Evolutionary conservation across 2,888 invertebrate genomes (phyloP), one percentile per base, ranked within the genome.

Genomic region (Hedya salicella): DNA sequence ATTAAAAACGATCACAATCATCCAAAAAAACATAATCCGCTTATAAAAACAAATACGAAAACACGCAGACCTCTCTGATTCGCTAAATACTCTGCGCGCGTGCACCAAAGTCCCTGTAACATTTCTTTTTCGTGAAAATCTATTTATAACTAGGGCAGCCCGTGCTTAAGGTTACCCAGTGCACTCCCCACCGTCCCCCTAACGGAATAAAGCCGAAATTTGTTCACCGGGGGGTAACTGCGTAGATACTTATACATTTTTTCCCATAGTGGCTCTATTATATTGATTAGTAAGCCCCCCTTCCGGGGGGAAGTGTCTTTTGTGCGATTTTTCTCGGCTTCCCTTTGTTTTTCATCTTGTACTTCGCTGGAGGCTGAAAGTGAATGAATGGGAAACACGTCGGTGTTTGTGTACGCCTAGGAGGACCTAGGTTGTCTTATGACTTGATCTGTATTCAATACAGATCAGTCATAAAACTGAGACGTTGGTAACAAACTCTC

Each of bases 111-210:
- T 88, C 91, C 88, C 90, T 89, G 91, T 89, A 91, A 91, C 91
- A 89, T 92, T 92, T 92, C 91, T 92, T 92, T 91, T 91, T 91
- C 91, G 92, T 90, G 91, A 91, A 92, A 92, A 92, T 92, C 91
- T 92, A 92, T 92, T 92, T 92, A 92, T 92, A 92, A 92, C 89
- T 91, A 91, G 91, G 90, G 88, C 91, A 87, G 83, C 81, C 82
- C 83, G 84, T 77, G 78, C 76, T 78, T 70, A 75, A 73, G 68
- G 69, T 52, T 69, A 70, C 62, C 52, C 70, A 71, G 69, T 68
- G 68, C 65, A 69, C 77, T 78, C 73, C 78, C 68, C 70, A 77
- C 82, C 72, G 76, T 82, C 76, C 67, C 67, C 65, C 67, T 65
- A 75, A 69, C 56, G 49, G 8, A 11, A 66, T 72, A 74, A 69